These are phyloP conservation scores for Helicoverpa zea DNA, from an alignment of 1,140 invertebrate species.

Conservation along the genomic window DNA sequence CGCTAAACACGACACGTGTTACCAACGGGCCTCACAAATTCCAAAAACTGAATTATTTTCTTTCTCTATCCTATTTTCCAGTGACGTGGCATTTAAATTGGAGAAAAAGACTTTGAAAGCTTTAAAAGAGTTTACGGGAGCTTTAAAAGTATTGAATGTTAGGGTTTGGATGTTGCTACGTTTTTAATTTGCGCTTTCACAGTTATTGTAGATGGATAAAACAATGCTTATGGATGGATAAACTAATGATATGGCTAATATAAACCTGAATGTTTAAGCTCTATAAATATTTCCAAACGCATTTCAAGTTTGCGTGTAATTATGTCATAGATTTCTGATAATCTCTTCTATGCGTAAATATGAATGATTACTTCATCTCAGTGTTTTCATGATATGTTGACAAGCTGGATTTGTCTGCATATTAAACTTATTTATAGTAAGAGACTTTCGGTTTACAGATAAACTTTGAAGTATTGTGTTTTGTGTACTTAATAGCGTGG, in stretches of 20 bases:
- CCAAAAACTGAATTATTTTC: background rate
- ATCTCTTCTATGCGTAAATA: background rate
- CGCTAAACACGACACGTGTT: too few species aligned
- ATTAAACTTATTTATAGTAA: too few species aligned
- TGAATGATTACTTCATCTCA: background rate
- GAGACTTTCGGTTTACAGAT: too few species aligned
- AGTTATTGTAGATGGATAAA: too few species aligned
- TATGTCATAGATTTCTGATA: background rate
- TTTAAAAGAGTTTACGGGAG: constrained; percentile 16
- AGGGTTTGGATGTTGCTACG: background rate
- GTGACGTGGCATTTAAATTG: constrained; percentile 3
- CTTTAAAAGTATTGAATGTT: constrained; percentile 22
- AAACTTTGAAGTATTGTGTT: constrained; percentile 2
- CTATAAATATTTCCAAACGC: background rate
- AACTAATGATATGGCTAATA: too few species aligned
- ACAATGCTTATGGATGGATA: too few species aligned
- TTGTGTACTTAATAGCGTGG: constrained; percentile 19
- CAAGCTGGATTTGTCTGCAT: background rate
- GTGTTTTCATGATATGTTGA: background rate
- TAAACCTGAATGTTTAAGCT: too few species aligned
- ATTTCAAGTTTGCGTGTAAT: background rate
- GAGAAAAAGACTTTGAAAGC: constrained; percentile 14
- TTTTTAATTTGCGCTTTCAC: too few species aligned
- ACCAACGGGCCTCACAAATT: background rate
- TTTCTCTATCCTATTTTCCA: background rate